A percentile compares a stretch with the other conserved stretches of the same genome.
phyloP scores from a whole-genome alignment of 2,888 invertebrate genomes.

The Tetragnatha montana region DNA sequence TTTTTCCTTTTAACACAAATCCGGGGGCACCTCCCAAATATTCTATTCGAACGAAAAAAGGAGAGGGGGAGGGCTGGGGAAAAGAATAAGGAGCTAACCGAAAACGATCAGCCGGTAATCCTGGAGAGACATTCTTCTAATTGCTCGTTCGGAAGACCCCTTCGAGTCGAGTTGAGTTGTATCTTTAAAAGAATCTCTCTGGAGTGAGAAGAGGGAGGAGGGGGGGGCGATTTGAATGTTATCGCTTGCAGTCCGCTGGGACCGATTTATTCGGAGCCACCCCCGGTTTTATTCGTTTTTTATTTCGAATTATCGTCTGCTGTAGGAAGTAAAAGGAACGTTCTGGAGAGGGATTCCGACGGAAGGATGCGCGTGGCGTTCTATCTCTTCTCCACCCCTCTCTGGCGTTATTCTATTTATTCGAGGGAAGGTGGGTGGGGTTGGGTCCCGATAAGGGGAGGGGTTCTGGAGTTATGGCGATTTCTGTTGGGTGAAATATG shows the following conservation, averaged over 20 bases:
- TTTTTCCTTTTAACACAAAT: neutral
- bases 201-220: neutral
- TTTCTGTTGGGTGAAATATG: too few species aligned
- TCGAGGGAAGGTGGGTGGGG: neutral
- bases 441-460: neutral
- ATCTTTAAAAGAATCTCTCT: neutral
- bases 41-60: neutral
- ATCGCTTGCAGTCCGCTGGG: neutral
- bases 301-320: neutral
- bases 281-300: neutral
- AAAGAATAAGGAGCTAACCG: neutral
- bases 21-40: neutral
- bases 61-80: too few species aligned
- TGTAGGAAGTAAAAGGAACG: neutral
- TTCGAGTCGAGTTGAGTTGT: conserved; percentile 2
- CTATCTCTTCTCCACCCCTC: neutral
- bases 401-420: too few species aligned
- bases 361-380: neutral
- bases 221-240: conserved; percentile 18
- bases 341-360: neutral
- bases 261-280: neutral
- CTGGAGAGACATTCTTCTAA: neutral
- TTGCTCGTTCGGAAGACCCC: neutral
- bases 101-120: conserved; percentile 1
- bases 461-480: neutral